Evolutionary conservation across 2,797 vertebrate genomes (phyloP).

Genomic region (Gallirallus australis): DNA sequence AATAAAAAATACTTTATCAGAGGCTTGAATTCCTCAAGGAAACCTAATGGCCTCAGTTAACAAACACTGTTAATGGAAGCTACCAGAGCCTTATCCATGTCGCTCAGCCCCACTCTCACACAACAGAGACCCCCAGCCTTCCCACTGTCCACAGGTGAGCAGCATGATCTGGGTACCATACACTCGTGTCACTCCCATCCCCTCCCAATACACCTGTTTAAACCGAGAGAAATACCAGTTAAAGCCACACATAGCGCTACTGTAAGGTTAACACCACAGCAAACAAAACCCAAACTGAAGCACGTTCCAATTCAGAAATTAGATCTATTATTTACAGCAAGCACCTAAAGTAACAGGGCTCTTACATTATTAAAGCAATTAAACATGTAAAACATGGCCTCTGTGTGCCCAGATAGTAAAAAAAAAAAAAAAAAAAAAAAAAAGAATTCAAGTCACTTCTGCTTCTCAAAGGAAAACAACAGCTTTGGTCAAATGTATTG

Average conservation of each 20-base stretch:
- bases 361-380: neutral
- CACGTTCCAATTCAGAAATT: neutral
- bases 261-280: neutral
- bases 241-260: neutral
- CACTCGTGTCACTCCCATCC: neutral
- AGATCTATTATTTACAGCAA: neutral
- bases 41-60: neutral
- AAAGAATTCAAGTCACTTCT: neutral
- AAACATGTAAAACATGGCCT: neutral
- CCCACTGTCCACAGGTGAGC: neutral
- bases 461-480: neutral
- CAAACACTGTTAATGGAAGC: neutral
- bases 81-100: fast-evolving
- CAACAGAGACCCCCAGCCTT: neutral
- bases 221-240: neutral
- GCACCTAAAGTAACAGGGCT: fast-evolving
- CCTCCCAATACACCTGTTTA: neutral
- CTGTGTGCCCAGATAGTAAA: neutral
- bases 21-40: neutral
- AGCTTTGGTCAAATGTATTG: neutral
- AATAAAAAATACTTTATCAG: neutral
- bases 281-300: neutral
- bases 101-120: fast-evolving
- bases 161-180: neutral
- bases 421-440: neutral